phyloP scores from a whole-genome alignment of 1,140 invertebrate species.

The Drosophila fuyamai region DNA sequence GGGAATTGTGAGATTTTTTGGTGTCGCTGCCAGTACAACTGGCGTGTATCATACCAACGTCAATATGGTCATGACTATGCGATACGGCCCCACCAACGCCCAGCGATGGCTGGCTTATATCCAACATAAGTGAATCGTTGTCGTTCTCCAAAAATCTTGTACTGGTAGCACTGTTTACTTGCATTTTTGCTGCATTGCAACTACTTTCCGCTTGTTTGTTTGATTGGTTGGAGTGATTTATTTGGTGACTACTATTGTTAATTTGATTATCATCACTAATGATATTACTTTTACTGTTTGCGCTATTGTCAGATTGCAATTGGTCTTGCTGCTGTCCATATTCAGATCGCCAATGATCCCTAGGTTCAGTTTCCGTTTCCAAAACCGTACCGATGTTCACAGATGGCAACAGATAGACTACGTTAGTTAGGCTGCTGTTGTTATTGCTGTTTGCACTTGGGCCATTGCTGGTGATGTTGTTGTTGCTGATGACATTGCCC shows the following conservation, averaged over 20 bases:
- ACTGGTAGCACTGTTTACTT: conserved; percentile 11
- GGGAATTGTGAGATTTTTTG: conserved; percentile 36
- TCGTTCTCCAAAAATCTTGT: conserved; percentile 39
- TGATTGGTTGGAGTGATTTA: conserved; percentile 40
- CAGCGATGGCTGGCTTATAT: conserved; percentile 29
- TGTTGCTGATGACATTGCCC: conserved; percentile 20
- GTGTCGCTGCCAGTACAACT: conserved; percentile 8
- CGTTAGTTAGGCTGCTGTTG: conserved; percentile 31
- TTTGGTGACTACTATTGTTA: conserved; percentile 49
- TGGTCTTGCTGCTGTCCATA: conserved; percentile 52
- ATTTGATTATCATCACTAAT: conserved; percentile 56
- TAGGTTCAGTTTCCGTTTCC: conserved; percentile 45
- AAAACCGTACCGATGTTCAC: conserved; percentile 25
- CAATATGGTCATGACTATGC: conserved; percentile 15
- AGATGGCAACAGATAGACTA: conserved; percentile 51
- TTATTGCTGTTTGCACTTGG: conserved; percentile 40
- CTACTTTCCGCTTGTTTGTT: conserved; percentile 27
- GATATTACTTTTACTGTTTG: conserved; percentile 39
- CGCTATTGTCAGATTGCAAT: conserved; percentile 18
- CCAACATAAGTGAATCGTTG: conserved; percentile 38
- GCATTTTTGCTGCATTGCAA: background rate
- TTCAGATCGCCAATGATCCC: conserved; percentile 55
- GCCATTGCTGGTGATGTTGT: conserved; percentile 34
- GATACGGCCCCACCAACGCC: conserved; percentile 17
- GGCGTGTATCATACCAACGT: conserved; percentile 12